A percentile compares a stretch with the other conserved stretches of the same genome.
Evolutionary conservation across 2,113 vertebrate genomes (phyloP).

Genomic region (Takifugu flavidus): DNA sequence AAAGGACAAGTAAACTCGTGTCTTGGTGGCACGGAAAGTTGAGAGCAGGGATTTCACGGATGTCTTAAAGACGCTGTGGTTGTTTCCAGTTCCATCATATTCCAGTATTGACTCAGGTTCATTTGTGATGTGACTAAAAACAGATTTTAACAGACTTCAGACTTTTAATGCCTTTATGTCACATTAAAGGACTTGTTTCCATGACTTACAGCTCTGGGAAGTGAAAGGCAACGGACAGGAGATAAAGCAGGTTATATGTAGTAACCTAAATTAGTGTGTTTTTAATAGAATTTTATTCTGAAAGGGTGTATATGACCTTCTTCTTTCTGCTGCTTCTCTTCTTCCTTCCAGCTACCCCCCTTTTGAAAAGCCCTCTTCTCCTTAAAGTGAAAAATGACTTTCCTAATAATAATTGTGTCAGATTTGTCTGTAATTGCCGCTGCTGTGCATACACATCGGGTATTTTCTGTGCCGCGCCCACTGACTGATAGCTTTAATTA

Average conservation of each 20-base stretch:
- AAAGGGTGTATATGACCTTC: neutral
- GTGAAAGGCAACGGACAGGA: neutral
- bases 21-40: neutral
- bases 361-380: slow-evolving; percentile 40
- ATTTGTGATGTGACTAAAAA: no score
- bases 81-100: no score
- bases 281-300: neutral
- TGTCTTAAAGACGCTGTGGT: no score
- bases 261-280: no score
- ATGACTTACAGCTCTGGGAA: neutral
- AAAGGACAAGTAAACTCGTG: no score
- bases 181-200: no score
- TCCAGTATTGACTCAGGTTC: no score
- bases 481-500: slow-evolving; percentile 74
- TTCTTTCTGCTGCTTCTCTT: neutral
- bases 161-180: neutral
- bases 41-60: no score
- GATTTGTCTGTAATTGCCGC: slow-evolving; percentile 63
- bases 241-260: no score
- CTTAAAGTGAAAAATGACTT: slow-evolving; percentile 64
- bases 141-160: neutral
- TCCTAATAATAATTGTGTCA: slow-evolving; percentile 60
- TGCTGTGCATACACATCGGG: slow-evolving; percentile 48
- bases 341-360: slow-evolving; percentile 39
- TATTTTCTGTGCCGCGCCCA: slow-evolving; percentile 54